These are phyloP conservation scores for Prorops nasuta DNA, from an alignment of 1,140 invertebrate genomes.

Conservation along the genomic window DNA sequence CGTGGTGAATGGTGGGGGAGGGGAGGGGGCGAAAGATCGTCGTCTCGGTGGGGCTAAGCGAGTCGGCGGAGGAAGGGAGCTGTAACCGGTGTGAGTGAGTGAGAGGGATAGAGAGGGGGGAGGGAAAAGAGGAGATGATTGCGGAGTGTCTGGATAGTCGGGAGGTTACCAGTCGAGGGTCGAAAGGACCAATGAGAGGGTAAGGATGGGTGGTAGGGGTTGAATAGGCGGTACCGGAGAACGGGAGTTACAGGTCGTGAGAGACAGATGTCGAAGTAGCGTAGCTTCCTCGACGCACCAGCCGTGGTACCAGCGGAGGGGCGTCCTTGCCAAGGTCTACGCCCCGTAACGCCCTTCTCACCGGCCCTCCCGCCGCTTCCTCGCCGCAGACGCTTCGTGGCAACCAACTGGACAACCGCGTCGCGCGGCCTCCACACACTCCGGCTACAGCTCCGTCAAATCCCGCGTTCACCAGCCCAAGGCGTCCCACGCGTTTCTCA, in stretches of 20 bases:
- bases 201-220: background rate
- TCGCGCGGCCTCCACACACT: slow-evolving; percentile 27
- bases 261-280: too few relatives aligned
- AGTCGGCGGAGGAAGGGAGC: background rate
- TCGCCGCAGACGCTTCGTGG: slow-evolving; percentile 50
- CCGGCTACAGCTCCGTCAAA: slow-evolving; percentile 43
- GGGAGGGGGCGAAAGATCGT: slow-evolving; percentile 5
- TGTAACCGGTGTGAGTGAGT: background rate
- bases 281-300: too few relatives aligned
- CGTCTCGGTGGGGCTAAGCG: background rate
- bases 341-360: slow-evolving; percentile 46
- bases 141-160: background rate
- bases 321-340: slow-evolving; percentile 21
- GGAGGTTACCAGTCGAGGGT: background rate
- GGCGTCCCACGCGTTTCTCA: slow-evolving; percentile 12
- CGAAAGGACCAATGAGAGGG: background rate
- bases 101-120: background rate
- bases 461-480: slow-evolving; percentile 21
- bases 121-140: background rate
- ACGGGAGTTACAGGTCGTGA: too few relatives aligned
- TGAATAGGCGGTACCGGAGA: background rate
- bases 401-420: slow-evolving; percentile 53
- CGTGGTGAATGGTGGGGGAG: too few relatives aligned
- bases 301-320: slow-evolving; percentile 14
- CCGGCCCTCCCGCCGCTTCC: slow-evolving; percentile 42